Base-by-base conservation (phyloP, 2,888 invertebrate species). In the Cheilosia grossa region DNA sequence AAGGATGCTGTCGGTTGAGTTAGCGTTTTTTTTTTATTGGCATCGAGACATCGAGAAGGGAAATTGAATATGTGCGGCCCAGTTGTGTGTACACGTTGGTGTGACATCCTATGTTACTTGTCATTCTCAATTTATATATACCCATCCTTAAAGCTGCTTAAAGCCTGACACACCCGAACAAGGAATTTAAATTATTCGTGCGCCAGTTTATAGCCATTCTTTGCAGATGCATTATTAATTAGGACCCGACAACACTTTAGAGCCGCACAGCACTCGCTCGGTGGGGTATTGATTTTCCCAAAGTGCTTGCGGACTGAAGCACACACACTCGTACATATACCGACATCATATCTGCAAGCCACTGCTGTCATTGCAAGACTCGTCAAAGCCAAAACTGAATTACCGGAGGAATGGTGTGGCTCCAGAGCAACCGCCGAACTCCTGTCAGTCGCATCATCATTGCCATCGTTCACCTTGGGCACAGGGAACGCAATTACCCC, bases 331-430 rank as follows among this genome's bases (percentile, higher is more conserved):
- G 27, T 7, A 27, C 27, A 27, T 27, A 6, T 27, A 27, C 27
- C 27, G 44, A 42, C 47, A 33, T 49, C 58, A 37, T 27, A 40
- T 21, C 61, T 58, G 24, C 51, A 54, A 42, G 56, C 51, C 53
- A 53, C 47, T 66, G 82, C 77, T 66, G 75, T 70, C 58, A 77
- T 53, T 53, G 77, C 70, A 66, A 82, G 72, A 82, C 78, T 82
- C 66, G 78, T 82, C 72, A 73, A 78, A 82, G 44, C 66, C 78
- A 54, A 82, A 82, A 82, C 82, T 78, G 78, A 82, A 82, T 82
- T 82, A 82, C 64, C 58, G 54, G 77, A 17, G 47, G 66, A 61
- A 61, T 49, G 49, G 19, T 27, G 61, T n/a, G 40, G 70, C 59
- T 69, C 47, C 47, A 58, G 27, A 27, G 33, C 37, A 17, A 27